Percentiles rank a stretch among this genome's conserved stretches.
These are phyloP conservation scores for Chironomus tentans DNA, from an alignment of 2,888 invertebrate species.

Conservation along the genomic window DNA sequence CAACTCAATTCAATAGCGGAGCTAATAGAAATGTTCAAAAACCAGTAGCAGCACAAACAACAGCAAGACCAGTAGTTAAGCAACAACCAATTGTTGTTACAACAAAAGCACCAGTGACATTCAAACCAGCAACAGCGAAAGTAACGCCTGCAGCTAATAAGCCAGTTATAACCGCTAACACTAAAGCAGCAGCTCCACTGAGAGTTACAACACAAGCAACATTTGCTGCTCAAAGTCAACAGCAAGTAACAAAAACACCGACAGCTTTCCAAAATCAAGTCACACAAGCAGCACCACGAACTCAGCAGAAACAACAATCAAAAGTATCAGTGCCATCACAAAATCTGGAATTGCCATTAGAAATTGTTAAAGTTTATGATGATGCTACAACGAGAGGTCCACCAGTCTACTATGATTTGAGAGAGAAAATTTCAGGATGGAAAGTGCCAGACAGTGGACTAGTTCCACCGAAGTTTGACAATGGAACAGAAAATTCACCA, in stretches of 20 bases:
- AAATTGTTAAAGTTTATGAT: conserved; percentile 38
- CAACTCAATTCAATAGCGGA: background rate
- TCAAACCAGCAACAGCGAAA: conserved; percentile 36
- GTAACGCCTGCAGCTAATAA: conserved; percentile 33
- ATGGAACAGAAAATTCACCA: conserved; percentile 38
- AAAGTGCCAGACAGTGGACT: conserved; percentile 52
- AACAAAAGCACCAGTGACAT: background rate
- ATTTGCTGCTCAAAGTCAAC: conserved; percentile 35
- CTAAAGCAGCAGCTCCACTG: conserved; percentile 33
- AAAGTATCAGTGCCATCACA: conserved; percentile 34
- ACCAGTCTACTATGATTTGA: conserved; percentile 49
- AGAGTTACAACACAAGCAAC: conserved; percentile 37
- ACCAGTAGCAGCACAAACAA: conserved; percentile 28
- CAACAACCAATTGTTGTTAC: conserved; percentile 11
- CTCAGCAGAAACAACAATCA: background rate
- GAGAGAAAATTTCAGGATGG: conserved; percentile 37
- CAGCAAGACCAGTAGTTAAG: conserved; percentile 24
- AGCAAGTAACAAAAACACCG: conserved; percentile 35
- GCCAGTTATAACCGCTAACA: conserved; percentile 31
- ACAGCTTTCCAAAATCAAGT: conserved; percentile 39
- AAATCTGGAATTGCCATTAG: conserved; percentile 49
- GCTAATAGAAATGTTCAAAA: conserved; percentile 29
- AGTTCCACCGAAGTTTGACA: conserved; percentile 46
- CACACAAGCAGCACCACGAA: conserved; percentile 29
- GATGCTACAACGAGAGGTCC: conserved; percentile 50